Percentiles rank a stretch among this genome's conserved stretches.
These are phyloP conservation scores for Drosophila pseudoananassae DNA, from an alignment of 1,140 invertebrate species.

Conservation along the genomic window DNA sequence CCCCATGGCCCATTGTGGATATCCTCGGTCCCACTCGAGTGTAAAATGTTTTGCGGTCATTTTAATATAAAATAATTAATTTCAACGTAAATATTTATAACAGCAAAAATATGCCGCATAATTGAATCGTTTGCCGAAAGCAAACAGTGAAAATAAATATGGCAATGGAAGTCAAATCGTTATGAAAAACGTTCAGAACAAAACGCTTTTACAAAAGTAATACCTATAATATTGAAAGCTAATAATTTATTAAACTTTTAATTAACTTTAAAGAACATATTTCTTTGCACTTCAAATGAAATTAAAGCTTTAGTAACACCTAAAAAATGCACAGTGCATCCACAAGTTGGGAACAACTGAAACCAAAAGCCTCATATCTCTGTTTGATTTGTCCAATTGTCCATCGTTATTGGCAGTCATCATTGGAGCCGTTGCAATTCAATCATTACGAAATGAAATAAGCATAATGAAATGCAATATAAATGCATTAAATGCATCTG, in stretches of 20 bases:
- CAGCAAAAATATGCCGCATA: slow-evolving; percentile 79
- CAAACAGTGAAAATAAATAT: slow-evolving; percentile 17
- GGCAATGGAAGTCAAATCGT: not conserved
- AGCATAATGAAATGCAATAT: slow-evolving; percentile 79
- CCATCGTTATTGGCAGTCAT: slow-evolving; percentile 66
- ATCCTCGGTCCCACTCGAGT: slow-evolving; percentile 53
- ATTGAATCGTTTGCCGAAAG: slow-evolving; percentile 63
- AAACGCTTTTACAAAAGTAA: not conserved
- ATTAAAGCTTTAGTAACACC: not conserved
- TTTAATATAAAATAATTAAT: slow-evolving; percentile 83
- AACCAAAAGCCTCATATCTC: slow-evolving; percentile 22
- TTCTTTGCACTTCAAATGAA: too few relatives aligned
- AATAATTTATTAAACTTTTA: not conserved
- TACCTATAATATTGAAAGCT: too few relatives aligned
- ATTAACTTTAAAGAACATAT: not conserved
- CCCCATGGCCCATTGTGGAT: slow-evolving; percentile 15
- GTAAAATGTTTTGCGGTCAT: slow-evolving; percentile 82
- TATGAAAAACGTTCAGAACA: not conserved
- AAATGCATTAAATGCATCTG: slow-evolving; percentile 76
- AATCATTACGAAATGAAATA: slow-evolving; percentile 77
- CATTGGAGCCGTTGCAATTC: slow-evolving; percentile 56
- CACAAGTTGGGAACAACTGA: slow-evolving; percentile 4
- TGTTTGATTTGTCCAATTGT: slow-evolving; percentile 57
- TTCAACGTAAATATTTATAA: slow-evolving; percentile 80
- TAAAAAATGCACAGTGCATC: not conserved